Evolutionary conservation across 2,113 vertebrate species (phyloP).

Genomic region (Machaerirhynchus nigripectus): DNA sequence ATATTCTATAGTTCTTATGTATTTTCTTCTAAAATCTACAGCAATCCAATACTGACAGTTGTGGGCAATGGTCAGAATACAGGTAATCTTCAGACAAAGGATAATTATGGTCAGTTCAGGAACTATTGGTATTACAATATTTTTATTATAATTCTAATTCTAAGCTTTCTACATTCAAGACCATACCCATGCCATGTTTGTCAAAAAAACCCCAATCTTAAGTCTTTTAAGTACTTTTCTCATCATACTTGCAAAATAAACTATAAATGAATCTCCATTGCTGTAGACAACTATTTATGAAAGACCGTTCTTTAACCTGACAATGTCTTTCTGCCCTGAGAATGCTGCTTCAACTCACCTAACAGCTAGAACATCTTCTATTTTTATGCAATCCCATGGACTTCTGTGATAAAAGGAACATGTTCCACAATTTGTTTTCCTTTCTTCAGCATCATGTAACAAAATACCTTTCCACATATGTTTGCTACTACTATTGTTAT

Average conservation of each 20-base stretch:
- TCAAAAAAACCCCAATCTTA: background rate
- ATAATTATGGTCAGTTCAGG: background rate
- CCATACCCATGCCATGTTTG: background rate
- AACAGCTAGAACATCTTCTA: background rate
- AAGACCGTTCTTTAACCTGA: background rate
- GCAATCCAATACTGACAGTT: background rate
- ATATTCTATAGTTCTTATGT: background rate
- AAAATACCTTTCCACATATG: background rate
- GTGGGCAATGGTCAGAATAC: background rate
- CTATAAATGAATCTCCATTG: background rate
- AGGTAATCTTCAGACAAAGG: background rate
- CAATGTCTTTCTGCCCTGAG: background rate
- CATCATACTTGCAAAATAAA: background rate
- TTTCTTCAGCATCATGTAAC: background rate
- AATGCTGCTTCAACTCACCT: background rate
- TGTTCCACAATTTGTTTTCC: background rate
- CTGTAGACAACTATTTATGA: background rate
- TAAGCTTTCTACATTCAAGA: background rate
- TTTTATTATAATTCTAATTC: background rate
- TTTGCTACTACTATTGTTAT: background rate
- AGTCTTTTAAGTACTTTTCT: background rate
- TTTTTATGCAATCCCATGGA: background rate
- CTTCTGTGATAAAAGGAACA: background rate
- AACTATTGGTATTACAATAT: background rate
- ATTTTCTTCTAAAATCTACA: background rate